These are phyloP conservation scores for Lepidurus couesii DNA, from an alignment of 1,140 invertebrate species.

Conservation along the genomic window DNA sequence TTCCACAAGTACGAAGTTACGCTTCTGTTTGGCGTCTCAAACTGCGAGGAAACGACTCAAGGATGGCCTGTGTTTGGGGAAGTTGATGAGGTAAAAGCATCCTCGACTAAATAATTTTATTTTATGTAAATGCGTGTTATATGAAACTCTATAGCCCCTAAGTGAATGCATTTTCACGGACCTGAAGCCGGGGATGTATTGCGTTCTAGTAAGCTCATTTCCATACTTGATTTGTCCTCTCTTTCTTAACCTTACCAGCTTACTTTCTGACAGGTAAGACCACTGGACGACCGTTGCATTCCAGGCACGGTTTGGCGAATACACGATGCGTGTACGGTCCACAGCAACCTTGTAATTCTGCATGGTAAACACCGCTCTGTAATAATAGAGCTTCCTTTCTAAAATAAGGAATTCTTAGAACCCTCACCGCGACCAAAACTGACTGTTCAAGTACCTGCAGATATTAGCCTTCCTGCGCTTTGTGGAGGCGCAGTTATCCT, in stretches of 20 bases:
- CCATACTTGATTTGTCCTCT: neutral
- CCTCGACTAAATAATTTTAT: neutral
- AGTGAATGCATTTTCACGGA: neutral
- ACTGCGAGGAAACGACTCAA: neutral
- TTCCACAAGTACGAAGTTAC: slow-evolving; percentile 13
- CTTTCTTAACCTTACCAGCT: neutral
- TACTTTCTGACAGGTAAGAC: neutral
- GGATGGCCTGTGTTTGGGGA: neutral
- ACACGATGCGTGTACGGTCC: neutral
- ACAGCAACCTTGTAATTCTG: slow-evolving; percentile 8
- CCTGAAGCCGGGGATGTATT: neutral
- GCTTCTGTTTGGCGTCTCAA: neutral
- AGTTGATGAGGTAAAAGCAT: neutral
- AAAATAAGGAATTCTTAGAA: neutral
- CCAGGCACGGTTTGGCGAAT: slow-evolving; percentile 17
- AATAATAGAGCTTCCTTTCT: neutral
- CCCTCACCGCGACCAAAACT: neutral
- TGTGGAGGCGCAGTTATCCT: neutral
- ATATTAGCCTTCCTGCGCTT: neutral
- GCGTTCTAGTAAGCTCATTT: neutral
- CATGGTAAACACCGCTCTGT: neutral
- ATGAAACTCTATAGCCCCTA: neutral
- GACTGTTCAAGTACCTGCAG: neutral
- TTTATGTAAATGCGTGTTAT: neutral
- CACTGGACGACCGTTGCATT: neutral